Conservation (phyloP, 2,888 invertebrate genomes). For the Sarcophaga carnaria region DNA sequence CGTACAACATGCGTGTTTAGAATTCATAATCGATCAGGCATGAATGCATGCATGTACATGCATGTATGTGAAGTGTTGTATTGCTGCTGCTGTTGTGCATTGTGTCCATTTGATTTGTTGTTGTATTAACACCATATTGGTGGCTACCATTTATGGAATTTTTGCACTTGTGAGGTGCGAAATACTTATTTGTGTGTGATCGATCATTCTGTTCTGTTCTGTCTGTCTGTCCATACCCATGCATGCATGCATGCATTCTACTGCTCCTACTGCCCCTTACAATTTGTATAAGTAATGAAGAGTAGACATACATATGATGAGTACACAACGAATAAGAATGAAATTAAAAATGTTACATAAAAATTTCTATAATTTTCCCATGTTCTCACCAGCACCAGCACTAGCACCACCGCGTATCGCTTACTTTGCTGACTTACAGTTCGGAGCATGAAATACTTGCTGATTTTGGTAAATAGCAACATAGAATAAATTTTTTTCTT, state of each 20-base stretch:
- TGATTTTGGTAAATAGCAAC: slow-evolving; percentile 49
- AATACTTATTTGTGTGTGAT: slow-evolving; percentile 57
- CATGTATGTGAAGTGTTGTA: slow-evolving; percentile 4
- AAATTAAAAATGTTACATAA: slow-evolving; percentile 65
- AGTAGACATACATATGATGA: background rate
- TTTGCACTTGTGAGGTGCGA: slow-evolving; percentile 67
- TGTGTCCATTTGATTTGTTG: slow-evolving; percentile 23
- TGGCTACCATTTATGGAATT: slow-evolving; percentile 66
- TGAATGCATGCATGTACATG: slow-evolving; percentile 30
- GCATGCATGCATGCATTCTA: slow-evolving; percentile 18
- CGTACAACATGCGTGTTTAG: slow-evolving; percentile 73
- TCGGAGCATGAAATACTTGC: slow-evolving; percentile 46
- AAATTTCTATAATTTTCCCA: slow-evolving; percentile 66
- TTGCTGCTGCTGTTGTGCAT: background rate
- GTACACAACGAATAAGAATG: slow-evolving; percentile 20
- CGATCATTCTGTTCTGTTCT: background rate
- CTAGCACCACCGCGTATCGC: background rate
- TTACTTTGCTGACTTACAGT: slow-evolving; percentile 25
- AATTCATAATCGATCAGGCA: slow-evolving; percentile 76
- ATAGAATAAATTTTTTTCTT: slow-evolving; percentile 59
- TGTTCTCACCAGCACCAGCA: slow-evolving; percentile 18
- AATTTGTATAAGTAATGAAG: slow-evolving; percentile 38
- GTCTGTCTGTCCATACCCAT: background rate
- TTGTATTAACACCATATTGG: slow-evolving; percentile 55
- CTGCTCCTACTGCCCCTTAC: slow-evolving; percentile 18